Conservation (phyloP, 2,797 vertebrate species). For the Chelidonichthys spinosus region DNA sequence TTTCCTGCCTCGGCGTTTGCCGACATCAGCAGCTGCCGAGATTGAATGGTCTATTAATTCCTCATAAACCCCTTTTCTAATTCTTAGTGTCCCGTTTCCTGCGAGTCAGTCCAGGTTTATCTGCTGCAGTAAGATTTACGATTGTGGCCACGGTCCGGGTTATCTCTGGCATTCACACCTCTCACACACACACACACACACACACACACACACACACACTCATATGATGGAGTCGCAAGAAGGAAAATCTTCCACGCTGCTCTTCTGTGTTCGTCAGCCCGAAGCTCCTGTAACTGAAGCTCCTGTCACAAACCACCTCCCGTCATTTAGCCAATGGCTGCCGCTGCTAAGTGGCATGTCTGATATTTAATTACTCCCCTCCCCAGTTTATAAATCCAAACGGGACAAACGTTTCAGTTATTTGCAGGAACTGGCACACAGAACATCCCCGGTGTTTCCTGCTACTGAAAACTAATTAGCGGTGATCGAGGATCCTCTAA, state of each 20-base stretch:
- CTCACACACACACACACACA: constrained; percentile 8
- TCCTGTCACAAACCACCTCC: constrained; percentile 21
- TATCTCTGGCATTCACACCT: constrained; percentile 59
- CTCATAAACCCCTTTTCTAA: constrained; percentile 27
- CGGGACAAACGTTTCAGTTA: constrained; percentile 11
- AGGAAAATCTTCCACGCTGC: constrained; percentile 27
- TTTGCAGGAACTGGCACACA: constrained; percentile 9
- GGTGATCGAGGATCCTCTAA: neutral
- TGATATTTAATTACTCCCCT: constrained; percentile 49
- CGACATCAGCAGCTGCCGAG: constrained; percentile 45
- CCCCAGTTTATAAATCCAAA: constrained; percentile 27
- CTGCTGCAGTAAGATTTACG: constrained; percentile 55
- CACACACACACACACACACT: constrained; percentile 29
- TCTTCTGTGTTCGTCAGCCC: constrained; percentile 17
- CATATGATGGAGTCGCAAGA: constrained; percentile 31
- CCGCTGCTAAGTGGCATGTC: constrained; percentile 33
- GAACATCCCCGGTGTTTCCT: constrained; percentile 11
- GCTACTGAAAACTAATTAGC: neutral
- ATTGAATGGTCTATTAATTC: constrained; percentile 49
- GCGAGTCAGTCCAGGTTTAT: constrained; percentile 40
- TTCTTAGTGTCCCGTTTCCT: constrained; percentile 40
- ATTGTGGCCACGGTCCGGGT: constrained; percentile 33
- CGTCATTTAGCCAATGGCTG: constrained; percentile 17
- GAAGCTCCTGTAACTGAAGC: constrained; percentile 38
- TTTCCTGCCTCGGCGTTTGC: constrained; percentile 17